phyloP scores from a whole-genome alignment of 2,113 vertebrate genomes.

The Neotragus pygmaeus region DNA sequence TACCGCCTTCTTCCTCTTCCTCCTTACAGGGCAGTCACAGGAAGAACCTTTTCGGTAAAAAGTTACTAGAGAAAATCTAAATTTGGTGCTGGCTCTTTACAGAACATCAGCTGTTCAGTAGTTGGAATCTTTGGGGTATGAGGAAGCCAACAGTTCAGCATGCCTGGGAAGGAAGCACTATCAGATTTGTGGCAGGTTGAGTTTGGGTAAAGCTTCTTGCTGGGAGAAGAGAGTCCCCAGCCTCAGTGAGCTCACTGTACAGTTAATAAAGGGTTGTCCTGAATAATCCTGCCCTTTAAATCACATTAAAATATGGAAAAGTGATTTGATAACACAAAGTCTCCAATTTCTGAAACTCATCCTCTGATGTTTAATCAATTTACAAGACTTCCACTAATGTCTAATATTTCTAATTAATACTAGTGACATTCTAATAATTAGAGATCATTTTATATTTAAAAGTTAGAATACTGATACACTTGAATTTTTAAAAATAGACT shows the following conservation, averaged over 20 bases:
- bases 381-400: background rate
- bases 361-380: background rate
- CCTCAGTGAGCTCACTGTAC: background rate
- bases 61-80: background rate
- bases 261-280: background rate
- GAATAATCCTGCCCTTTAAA: background rate
- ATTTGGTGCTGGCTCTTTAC: background rate
- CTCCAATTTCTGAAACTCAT: background rate
- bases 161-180: background rate
- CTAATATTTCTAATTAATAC: background rate
- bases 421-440: background rate
- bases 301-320: background rate
- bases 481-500: background rate
- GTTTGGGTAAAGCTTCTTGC: background rate
- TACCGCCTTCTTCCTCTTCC: background rate
- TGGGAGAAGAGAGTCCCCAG: background rate
- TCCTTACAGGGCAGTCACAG: background rate
- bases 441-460: slow-evolving; percentile 6
- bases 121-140: background rate
- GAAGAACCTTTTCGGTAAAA: background rate
- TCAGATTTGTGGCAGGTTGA: background rate
- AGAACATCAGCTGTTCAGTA: background rate
- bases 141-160: background rate
- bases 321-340: background rate
- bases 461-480: background rate